Evolutionary conservation across 2,113 vertebrate genomes (phyloP).

Genomic region (Orthonyx spaldingii): DNA sequence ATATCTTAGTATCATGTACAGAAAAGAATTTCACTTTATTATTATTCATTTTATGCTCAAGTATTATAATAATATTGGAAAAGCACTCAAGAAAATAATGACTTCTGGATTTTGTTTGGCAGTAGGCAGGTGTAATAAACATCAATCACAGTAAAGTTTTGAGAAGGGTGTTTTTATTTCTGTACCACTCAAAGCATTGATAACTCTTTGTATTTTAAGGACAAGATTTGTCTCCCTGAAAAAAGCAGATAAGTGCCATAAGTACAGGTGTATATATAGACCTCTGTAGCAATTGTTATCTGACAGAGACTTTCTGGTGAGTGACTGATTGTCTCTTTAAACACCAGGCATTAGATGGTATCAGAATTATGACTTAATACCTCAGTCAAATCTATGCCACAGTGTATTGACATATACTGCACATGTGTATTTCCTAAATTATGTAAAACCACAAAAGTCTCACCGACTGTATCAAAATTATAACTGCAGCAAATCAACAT

Average conservation of each 20-base stretch:
- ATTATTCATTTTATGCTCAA: background rate
- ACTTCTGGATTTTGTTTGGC: background rate
- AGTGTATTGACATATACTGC: background rate
- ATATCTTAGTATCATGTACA: background rate
- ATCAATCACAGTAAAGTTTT: background rate
- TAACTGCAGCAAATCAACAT: background rate
- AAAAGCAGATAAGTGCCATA: background rate
- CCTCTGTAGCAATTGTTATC: background rate
- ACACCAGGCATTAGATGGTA: background rate
- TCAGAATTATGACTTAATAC: background rate
- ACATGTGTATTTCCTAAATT: background rate
- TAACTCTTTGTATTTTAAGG: background rate
- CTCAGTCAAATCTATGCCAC: background rate
- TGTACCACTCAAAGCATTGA: background rate
- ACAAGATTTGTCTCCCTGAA: background rate
- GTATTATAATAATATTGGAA: background rate
- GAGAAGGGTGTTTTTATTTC: background rate
- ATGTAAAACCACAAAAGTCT: background rate
- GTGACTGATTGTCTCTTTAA: background rate
- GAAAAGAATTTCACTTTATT: background rate
- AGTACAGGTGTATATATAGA: background rate
- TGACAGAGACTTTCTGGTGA: background rate
- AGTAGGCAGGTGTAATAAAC: background rate
- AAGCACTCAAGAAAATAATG: background rate
- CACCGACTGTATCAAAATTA: background rate